Evolutionary conservation across 2,888 invertebrate species (phyloP).

Genomic region (Callyntrura guangdongensis): DNA sequence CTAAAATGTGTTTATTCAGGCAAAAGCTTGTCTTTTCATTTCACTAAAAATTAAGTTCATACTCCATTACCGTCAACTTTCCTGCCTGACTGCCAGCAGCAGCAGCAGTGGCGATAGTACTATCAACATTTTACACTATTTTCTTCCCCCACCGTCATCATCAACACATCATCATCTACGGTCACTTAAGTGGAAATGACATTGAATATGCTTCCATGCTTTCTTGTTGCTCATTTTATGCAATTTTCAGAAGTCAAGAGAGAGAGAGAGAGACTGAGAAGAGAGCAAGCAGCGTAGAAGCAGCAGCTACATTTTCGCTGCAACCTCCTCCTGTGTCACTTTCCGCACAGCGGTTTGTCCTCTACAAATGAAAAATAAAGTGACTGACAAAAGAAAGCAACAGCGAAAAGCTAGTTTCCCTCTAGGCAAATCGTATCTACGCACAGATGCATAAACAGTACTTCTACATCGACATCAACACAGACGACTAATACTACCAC

Average conservation of each 20-base stretch:
- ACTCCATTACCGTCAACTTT: constrained; percentile 44
- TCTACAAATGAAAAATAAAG: constrained; percentile 71
- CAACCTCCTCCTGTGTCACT: constrained; percentile 80
- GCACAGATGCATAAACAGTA: not conserved
- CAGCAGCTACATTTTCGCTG: constrained; percentile 32
- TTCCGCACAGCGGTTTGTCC: constrained; percentile 80
- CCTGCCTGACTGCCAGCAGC: not conserved
- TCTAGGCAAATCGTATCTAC: constrained; percentile 35
- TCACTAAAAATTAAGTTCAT: constrained; percentile 51
- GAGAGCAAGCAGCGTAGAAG: not conserved
- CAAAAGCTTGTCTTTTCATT: constrained; percentile 67
- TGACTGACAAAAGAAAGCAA: constrained; percentile 77
- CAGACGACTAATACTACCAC: not conserved
- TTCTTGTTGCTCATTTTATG: constrained; percentile 73
- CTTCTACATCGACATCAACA: not conserved
- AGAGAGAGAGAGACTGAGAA: not conserved
- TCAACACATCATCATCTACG: constrained; percentile 53
- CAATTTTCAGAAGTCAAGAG: constrained; percentile 55
- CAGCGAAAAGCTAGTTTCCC: constrained; percentile 74
- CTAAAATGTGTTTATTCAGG: constrained; percentile 64
- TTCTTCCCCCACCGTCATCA: constrained; percentile 17
- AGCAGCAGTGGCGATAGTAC: not conserved
- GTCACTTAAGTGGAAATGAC: constrained; percentile 68
- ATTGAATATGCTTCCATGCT: constrained; percentile 66
- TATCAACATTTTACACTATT: not conserved